These are phyloP conservation scores for Plectrocnemia conspersa DNA, from an alignment of 1,140 invertebrate species.

Conservation along the genomic window DNA sequence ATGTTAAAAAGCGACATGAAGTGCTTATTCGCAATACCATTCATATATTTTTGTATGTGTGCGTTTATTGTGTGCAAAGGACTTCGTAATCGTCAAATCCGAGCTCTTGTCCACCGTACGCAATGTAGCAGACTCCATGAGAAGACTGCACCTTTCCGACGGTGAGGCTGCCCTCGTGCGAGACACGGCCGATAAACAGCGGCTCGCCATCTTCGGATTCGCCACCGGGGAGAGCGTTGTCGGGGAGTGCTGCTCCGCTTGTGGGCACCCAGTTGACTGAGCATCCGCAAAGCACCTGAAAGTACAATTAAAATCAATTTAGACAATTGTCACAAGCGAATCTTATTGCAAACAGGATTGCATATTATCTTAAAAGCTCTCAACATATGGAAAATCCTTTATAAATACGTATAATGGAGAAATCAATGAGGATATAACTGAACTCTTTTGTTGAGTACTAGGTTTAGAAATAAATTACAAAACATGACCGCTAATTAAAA, in stretches of 20 bases:
- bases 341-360: no score
- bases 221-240: constrained; percentile 67
- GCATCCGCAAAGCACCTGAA: constrained; percentile 58
- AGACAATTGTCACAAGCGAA: no score
- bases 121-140: constrained; percentile 67
- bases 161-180: constrained; percentile 57
- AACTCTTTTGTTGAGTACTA: no score
- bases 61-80: constrained; percentile 43
- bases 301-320: constrained; percentile 10
- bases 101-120: constrained; percentile 64
- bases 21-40: no score
- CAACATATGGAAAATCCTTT: no score
- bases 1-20: constrained; percentile 6
- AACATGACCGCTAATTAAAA: no score
- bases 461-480: no score
- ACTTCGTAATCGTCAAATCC: constrained; percentile 64
- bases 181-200: constrained; percentile 61
- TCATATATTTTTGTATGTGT: not conserved
- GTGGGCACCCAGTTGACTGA: constrained; percentile 58
- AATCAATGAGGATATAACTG: no score
- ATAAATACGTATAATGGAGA: no score
- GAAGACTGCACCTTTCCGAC: constrained; percentile 67
- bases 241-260: constrained; percentile 60
- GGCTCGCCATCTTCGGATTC: constrained; percentile 70
- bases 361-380: no score